Percentiles rank a stretch among this genome's conserved stretches.
Conservation (phyloP, 1,140 invertebrate genomes). For the Zaprionus capensis region DNA sequence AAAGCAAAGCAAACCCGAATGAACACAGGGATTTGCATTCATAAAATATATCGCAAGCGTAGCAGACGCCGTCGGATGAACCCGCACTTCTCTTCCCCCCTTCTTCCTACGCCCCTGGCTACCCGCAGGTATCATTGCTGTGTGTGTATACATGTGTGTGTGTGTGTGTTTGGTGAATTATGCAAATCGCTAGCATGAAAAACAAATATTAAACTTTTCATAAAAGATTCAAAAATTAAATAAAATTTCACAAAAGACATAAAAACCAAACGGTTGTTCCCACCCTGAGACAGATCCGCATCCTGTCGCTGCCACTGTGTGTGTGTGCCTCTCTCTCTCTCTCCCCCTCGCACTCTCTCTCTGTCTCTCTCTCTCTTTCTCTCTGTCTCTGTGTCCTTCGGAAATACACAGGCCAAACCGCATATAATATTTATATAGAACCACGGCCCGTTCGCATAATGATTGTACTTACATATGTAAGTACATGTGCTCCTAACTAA, state of each 20-base stretch:
- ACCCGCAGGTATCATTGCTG: slow-evolving; percentile 32
- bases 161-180: slow-evolving; percentile 66
- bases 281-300: not conserved
- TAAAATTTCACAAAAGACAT: slow-evolving; percentile 82
- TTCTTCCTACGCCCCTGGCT: not conserved
- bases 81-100: not conserved
- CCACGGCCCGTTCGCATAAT: slow-evolving; percentile 62
- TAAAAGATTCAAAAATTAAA: slow-evolving; percentile 83
- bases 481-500: slow-evolving; percentile 60
- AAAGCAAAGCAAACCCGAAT: slow-evolving; percentile 79
- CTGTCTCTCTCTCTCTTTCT: not conserved
- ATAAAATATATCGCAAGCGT: slow-evolving; percentile 77
- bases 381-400: slow-evolving; percentile 17
- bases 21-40: slow-evolving; percentile 82
- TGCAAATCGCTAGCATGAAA: slow-evolving; percentile 82
- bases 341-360: not conserved
- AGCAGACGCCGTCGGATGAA: slow-evolving; percentile 27
- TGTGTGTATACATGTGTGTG: slow-evolving; percentile 7
- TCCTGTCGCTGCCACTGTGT: slow-evolving; percentile 5
- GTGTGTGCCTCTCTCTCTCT: not conserved
- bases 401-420: slow-evolving; percentile 15
- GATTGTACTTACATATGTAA: slow-evolving; percentile 80
- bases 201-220: slow-evolving; percentile 83
- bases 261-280: slow-evolving; percentile 75
- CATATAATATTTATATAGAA: slow-evolving; percentile 56